Evolutionary conservation across 2,888 invertebrate genomes (phyloP), one percentile per base, ranked within the genome.

Genomic region (Caenorhabditis sp.): DNA sequence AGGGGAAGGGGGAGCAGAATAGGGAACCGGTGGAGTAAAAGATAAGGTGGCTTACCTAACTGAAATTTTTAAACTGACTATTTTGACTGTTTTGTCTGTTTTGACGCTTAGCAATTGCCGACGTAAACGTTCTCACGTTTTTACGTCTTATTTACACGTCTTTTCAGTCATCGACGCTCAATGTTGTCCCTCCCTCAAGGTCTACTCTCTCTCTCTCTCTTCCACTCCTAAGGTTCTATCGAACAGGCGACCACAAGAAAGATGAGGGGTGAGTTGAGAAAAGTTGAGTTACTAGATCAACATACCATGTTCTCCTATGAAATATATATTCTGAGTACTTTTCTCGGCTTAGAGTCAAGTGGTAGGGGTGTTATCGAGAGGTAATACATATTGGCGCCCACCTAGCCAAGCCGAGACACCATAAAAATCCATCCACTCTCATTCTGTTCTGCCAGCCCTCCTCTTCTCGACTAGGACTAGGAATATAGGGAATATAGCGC

Each of bases 151-250:
- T 76, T 67, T 61, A 68, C 76, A 67, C 67, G 51, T 62, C 71
- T 62, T 55, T 70, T 72, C 50, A 61, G 60, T n/a, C n/a, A n/a
- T n/a, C 50, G 53, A 58, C 68, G 68, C 68, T 56, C 53, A 56
- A 71, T 64, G 74, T 60, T 67, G 67, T 67, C 55, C 40, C 67
- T 67, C 55, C 40, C 67, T 53, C 53, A 37, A 76, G 50, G 61
- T 76, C 76, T 76, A 67, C 32, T 74, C 60, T 76, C 44, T 44
- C 44, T n/a, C n/a, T n/a, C n/a, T n/a, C n/a, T n/a, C 51, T 60
- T 40, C 51, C 76, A 68, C 76, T 67, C 76, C 50, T 47, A 64
- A 74, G 74, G 74, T 74, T 74, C 65, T 72, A 72, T 72, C 50
- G 50, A 72, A 64, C 56, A 62, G 62, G 51, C 50, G 37, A 32